phyloP scores from a whole-genome alignment of 2,113 vertebrate species.

The Centropus unirufus region DNA sequence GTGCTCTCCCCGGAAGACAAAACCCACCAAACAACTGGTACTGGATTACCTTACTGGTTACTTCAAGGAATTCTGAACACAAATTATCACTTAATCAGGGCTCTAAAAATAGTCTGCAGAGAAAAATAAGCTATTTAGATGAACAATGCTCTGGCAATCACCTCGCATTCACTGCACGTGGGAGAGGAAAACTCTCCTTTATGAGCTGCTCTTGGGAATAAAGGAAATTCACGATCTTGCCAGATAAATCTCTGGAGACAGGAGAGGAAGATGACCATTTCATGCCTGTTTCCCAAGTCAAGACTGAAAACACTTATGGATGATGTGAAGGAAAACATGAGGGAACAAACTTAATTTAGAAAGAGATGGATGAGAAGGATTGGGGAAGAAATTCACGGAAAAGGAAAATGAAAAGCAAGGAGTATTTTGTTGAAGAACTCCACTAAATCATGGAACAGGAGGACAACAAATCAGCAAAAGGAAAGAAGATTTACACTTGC shows the following conservation, averaged over 20 bases:
- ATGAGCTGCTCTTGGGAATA: constrained; percentile 9
- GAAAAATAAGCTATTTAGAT: constrained; percentile 8
- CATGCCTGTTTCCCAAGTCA: background rate
- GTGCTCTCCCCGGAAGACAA: background rate
- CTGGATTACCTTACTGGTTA: background rate
- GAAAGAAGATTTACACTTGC: background rate
- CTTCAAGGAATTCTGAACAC: background rate
- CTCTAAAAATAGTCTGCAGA: background rate
- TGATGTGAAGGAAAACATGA: background rate
- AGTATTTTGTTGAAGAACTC: background rate
- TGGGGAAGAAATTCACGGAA: background rate
- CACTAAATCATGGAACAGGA: background rate
- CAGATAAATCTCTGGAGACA: background rate
- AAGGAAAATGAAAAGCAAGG: background rate
- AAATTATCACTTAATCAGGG: background rate
- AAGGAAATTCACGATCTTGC: constrained; percentile 27
- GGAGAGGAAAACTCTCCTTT: background rate
- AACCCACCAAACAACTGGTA: background rate
- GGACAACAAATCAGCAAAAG: background rate
- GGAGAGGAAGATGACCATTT: background rate
- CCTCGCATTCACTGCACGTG: background rate
- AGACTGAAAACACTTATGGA: background rate
- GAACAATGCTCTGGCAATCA: constrained; percentile 36
- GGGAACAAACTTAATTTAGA: background rate
- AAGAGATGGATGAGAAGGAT: background rate